These are phyloP conservation scores for Sceloporus undulatus DNA, from an alignment of 2,113 vertebrate genomes.

Conservation along the genomic window DNA sequence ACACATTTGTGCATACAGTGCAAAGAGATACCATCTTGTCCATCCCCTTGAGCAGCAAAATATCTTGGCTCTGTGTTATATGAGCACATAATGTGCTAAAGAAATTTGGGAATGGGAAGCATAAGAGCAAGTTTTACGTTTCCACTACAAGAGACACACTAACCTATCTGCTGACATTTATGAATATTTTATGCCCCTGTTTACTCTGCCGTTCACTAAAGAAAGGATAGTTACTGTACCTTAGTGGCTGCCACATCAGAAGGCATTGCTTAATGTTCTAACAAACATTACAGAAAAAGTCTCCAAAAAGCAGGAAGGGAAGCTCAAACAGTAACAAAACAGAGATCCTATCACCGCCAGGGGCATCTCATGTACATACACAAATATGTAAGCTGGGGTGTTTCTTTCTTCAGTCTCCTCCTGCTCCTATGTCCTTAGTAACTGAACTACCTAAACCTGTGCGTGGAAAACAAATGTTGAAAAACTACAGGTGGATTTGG, in stretches of 20 bases:
- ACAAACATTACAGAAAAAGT: conserved; percentile 31
- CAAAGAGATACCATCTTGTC: not conserved
- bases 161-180: conserved; percentile 25
- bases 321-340: not conserved
- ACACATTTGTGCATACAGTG: not conserved
- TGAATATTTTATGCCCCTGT: conserved; percentile 37
- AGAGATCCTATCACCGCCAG: conserved; percentile 9
- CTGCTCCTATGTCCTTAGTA: conserved; percentile 13
- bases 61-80: not conserved
- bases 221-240: conserved; percentile 11
- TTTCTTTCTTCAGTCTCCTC: not conserved
- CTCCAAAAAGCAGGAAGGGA: not conserved
- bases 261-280: not conserved
- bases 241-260: conserved; percentile 11
- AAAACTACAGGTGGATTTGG: conserved; percentile 7
- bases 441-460: conserved; percentile 10
- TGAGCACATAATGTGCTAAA: conserved; percentile 13
- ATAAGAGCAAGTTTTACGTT: conserved; percentile 11
- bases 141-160: conserved; percentile 21
- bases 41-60: not conserved
- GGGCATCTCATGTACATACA: not conserved
- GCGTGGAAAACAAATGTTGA: conserved; percentile 20
- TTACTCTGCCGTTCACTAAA: conserved; percentile 37
- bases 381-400: conserved; percentile 16
- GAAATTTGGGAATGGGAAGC: conserved; percentile 30